Evolutionary conservation across 2,797 vertebrate genomes (phyloP), one percentile per base, ranked within the genome.

Genomic region (Muscicapa striata): DNA sequence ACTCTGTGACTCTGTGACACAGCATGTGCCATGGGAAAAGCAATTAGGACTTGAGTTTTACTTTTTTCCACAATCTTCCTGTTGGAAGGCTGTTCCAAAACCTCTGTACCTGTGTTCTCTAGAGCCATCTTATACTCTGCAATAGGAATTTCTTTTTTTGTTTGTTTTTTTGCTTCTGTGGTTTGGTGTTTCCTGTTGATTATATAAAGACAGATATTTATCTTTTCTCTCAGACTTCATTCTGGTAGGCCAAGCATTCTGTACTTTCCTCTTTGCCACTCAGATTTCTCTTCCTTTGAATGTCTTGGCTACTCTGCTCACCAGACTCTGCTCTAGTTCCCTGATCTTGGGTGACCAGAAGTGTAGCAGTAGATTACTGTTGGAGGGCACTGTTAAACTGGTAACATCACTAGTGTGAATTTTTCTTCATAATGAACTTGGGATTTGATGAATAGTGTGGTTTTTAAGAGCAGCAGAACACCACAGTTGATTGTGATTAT

Each of bases 401-500:
- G 6, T 78, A 48, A 43, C 55, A 40, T 86, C 55, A 30, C 61
- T 66, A 7, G 43, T 84, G 16, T 38, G 30, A 51, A 61, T 55
- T 77, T 79, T 73, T 43, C 32, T 43, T 41, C 5, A 13, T 64
- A 45, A 49, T 10, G 1, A 85, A 23, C 11, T 63, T 17, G 6
- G 41, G 64, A 27, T 93, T 81, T 92, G 54, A 58, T 86, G 4
- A 94, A 64, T 85, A 74, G 24, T 76, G 91, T 75, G 38, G 2
- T 78, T 90, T 93, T 74, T 62, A 43, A 84, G 73, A 85, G 9
- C 59, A 76, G 66, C 32, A 57, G 68, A 83, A 67, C 91, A 61
- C 61, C 55, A 94, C 58, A 90, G 90, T 69, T 94, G 93, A 93
- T 74, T 95, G 91, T 94, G 92, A 95, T 96, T 90, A 40, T 93